phyloP scores from a whole-genome alignment of 2,797 vertebrate species.

The Mormyrus proboscirostris region DNA sequence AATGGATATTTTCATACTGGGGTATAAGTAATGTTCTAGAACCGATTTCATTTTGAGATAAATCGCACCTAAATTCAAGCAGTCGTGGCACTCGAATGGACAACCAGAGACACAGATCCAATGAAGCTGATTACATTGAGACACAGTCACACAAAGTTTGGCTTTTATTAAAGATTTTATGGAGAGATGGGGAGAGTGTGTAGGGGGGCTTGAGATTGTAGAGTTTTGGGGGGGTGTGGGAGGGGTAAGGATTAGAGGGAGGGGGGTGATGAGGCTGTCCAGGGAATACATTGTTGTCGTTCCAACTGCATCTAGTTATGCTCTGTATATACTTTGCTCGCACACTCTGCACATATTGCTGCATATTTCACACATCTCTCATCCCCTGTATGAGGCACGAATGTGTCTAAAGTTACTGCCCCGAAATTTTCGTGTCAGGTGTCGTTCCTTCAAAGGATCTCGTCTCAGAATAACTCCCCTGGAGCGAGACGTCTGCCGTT shows the following conservation, averaged over 20 bases:
- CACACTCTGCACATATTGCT: constrained; percentile 2
- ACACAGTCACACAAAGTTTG: background rate
- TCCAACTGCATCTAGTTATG: background rate
- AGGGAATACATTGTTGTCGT: background rate
- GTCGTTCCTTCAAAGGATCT: background rate
- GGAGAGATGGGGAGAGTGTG: background rate
- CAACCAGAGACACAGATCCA: background rate
- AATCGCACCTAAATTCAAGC: background rate
- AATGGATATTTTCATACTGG: background rate
- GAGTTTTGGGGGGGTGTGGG: background rate
- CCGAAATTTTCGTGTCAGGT: background rate
- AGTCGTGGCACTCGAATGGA: background rate
- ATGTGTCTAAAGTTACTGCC: background rate
- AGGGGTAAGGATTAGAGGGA: background rate
- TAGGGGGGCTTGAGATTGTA: background rate
- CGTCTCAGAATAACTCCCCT: background rate
- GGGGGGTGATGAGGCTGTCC: background rate
- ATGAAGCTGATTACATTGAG: background rate
- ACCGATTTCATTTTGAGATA: background rate
- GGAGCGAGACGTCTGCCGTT: background rate
- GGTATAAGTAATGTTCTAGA: background rate
- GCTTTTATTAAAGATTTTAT: background rate
- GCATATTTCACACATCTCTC: background rate
- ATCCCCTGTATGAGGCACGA: background rate
- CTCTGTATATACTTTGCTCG: background rate